Evolutionary conservation across 2,888 invertebrate genomes (phyloP).

Genomic region (Uropetala carovei): DNA sequence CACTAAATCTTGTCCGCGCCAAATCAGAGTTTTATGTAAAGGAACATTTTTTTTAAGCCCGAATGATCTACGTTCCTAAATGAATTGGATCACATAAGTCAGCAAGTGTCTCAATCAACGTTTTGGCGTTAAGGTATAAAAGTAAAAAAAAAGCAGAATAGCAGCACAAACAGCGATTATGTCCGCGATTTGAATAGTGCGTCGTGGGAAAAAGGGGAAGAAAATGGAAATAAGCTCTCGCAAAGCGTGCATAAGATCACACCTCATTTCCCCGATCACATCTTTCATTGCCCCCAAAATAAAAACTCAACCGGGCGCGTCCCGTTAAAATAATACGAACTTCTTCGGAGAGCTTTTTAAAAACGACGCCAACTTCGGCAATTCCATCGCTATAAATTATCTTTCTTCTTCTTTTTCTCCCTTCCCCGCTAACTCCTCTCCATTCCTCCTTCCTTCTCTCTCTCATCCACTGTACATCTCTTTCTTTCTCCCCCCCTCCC

Average conservation of each 20-base stretch:
- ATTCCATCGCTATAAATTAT: slow-evolving; percentile 47
- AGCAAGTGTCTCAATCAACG: background rate
- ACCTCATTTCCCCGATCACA: slow-evolving; percentile 40
- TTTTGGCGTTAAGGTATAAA: background rate
- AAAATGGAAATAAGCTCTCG: background rate
- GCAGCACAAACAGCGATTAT: background rate
- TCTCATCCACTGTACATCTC: background rate
- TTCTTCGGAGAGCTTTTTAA: slow-evolving; percentile 9
- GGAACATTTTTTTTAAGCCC: background rate
- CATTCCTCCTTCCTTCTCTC: background rate
- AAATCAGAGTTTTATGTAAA: too few species aligned
- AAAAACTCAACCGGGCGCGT: slow-evolving; percentile 35
- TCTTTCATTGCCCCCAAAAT: slow-evolving; percentile 33
- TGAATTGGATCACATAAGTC: background rate
- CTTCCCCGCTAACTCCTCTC: background rate
- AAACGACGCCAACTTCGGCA: slow-evolving; percentile 55
- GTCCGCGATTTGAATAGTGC: background rate
- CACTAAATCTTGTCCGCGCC: too few species aligned
- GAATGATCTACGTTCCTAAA: background rate
- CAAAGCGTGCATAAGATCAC: slow-evolving; percentile 7
- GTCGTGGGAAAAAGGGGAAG: background rate
- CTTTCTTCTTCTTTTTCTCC: slow-evolving; percentile 7
- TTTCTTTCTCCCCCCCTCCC: background rate
- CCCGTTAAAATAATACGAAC: slow-evolving; percentile 48
- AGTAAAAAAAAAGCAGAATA: background rate